phyloP scores from a whole-genome alignment of 2,797 vertebrate genomes.

The Petrocephalus schoutedeni region DNA sequence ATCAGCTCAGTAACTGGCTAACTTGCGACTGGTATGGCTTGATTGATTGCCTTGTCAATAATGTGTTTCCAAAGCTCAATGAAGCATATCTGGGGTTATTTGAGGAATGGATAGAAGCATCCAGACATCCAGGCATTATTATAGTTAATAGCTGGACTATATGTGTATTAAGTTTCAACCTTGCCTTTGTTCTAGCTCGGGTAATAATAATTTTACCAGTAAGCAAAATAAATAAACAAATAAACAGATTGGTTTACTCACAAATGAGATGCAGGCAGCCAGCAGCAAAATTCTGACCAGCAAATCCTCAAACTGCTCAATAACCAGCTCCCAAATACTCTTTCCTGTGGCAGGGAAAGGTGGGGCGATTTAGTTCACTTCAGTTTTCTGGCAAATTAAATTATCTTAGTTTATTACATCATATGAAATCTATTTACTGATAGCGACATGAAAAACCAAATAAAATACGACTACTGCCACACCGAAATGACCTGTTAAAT shows the following conservation, averaged over 20 bases:
- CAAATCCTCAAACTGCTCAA: slow-evolving; percentile 88
- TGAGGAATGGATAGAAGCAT: background rate
- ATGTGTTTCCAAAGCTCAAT: slow-evolving; percentile 6
- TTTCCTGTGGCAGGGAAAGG: slow-evolving; percentile 63
- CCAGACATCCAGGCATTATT: background rate
- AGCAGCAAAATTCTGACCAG: slow-evolving; percentile 87
- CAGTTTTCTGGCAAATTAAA: background rate
- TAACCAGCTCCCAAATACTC: slow-evolving; percentile 81
- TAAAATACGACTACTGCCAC: background rate
- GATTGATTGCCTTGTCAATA: background rate
- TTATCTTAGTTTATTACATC: slow-evolving; percentile 1
- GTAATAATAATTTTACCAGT: background rate
- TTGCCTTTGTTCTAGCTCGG: background rate
- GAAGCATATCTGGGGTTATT: background rate
- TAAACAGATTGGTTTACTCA: slow-evolving; percentile 57
- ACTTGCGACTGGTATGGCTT: background rate
- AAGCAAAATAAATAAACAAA: background rate
- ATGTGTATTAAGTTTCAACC: background rate
- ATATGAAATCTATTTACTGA: background rate
- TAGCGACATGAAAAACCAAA: background rate
- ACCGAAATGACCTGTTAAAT: background rate
- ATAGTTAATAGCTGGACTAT: background rate
- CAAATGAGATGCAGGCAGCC: slow-evolving; percentile 90
- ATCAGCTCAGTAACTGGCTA: slow-evolving; percentile 1
- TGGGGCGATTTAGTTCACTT: background rate